Base-by-base conservation (phyloP, 2,888 invertebrate species). In the Acanthopleura granulata region DNA sequence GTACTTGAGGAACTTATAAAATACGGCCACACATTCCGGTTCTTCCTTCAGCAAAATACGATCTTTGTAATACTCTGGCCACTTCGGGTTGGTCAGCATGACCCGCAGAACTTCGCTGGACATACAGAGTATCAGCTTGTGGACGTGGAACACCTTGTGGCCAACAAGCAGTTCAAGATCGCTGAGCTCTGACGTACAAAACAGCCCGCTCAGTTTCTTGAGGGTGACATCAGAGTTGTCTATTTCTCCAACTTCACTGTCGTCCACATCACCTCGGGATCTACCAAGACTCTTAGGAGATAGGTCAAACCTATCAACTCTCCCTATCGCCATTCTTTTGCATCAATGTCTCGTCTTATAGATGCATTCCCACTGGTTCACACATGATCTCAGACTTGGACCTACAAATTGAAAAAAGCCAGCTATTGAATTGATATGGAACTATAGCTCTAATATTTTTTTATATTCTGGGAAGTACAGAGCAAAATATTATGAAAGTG, bases 61-160 rank as follows among this genome's bases (percentile, higher is more conserved):
- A 82, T 94, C 95, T 90, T 96, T 95, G 75, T 95, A 93, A 89
- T 96, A 96, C 89, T 98, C 98, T 73, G 94, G 94, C 97, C 97
- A 98, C 87, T 95, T 95, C 0, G 96, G 94, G 88, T 95, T 96
- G 95, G 96, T 97, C 66, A 98, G 91, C 98, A 98, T 98, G n/a
- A 95, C 95, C 94, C 95, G 82, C 78, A 98, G 97, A 71, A 98
- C 97, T 92, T 97, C 97, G 91, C 97, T 97, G 82, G 95, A 96
- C 75, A 97, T 96, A 91, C 97, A 97, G 6, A 98, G 92, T 85
- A 98, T 97, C 12, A 98, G 93, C 78, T 96, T 93, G 91, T 98
- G 98, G 0, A 96, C 95, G 0, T 96, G 95, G 91, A 95, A 97
- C 76, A 94, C 94, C 70, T 94, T 93, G 1, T 94, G 94, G 4